phyloP scores from a whole-genome alignment of 2,113 vertebrate genomes.

The Pachycephala philippinensis region DNA sequence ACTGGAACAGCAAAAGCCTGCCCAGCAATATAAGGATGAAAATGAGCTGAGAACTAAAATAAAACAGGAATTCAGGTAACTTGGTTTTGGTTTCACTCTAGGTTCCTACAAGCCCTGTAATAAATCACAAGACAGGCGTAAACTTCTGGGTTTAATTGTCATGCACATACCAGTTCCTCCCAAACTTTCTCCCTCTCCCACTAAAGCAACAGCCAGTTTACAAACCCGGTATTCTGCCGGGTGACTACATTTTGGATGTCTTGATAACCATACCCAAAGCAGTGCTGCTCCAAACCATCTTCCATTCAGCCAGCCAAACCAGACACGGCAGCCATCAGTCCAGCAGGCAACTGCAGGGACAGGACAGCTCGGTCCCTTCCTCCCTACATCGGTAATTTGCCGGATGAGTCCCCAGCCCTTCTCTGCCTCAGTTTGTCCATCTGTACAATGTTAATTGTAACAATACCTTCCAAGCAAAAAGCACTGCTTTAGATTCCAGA shows the following conservation, averaged over 20 bases:
- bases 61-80: background rate
- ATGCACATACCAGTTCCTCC: background rate
- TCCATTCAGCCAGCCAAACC: background rate
- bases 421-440: background rate
- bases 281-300: background rate
- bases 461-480: background rate
- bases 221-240: background rate
- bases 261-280: background rate
- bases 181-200: background rate
- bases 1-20: background rate
- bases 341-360: background rate
- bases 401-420: background rate
- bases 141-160: background rate
- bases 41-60: background rate
- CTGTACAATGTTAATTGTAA: background rate
- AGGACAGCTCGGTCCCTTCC: background rate
- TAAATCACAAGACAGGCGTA: background rate
- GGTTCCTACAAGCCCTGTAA: background rate
- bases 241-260: background rate
- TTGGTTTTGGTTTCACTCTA: background rate
- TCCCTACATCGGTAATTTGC: background rate
- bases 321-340: rapidly evolving
- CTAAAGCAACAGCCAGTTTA: background rate
- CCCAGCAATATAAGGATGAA: background rate
- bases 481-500: background rate